Evolutionary conservation across 2,888 invertebrate genomes (phyloP).

Genomic region (Trissolcus japonicus): DNA sequence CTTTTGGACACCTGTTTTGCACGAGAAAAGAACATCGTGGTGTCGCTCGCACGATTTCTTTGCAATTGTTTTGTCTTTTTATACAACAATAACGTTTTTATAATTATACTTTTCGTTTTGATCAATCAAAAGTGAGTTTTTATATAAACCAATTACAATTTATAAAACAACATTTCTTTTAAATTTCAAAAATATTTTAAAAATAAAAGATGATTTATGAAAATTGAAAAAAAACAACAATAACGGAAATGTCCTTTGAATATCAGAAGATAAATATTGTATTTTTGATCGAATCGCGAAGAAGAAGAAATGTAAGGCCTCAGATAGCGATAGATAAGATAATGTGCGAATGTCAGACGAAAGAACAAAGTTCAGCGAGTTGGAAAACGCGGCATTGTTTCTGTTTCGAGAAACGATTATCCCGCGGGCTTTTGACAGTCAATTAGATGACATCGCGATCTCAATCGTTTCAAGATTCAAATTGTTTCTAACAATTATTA

Average conservation of each 20-base stretch:
- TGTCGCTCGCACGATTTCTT: slow-evolving; percentile 11
- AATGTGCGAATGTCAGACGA: not conserved
- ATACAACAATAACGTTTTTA: too few relatives aligned
- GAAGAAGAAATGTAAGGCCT: slow-evolving; percentile 1
- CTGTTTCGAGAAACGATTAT: not conserved
- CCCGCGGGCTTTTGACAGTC: not conserved
- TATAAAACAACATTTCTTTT: too few relatives aligned
- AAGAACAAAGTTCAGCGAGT: slow-evolving; percentile 8
- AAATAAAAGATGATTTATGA: too few relatives aligned
- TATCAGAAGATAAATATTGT: not conserved
- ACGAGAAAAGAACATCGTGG: slow-evolving; percentile 23
- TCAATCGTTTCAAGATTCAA: not conserved
- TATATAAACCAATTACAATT: too few relatives aligned
- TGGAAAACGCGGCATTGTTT: slow-evolving; percentile 6
- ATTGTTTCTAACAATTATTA: not conserved
- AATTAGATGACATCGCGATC: not conserved
- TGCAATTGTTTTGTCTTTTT: not conserved
- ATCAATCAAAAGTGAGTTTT: too few relatives aligned
- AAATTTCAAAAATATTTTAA: too few relatives aligned
- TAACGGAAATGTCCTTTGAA: too few relatives aligned
- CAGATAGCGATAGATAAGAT: slow-evolving; percentile 6
- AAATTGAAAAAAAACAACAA: too few relatives aligned
- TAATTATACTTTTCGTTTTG: too few relatives aligned
- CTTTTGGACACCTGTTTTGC: slow-evolving; percentile 67
- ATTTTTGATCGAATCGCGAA: slow-evolving; percentile 2